Evolutionary conservation across 2,113 vertebrate genomes (phyloP).

Genomic region (Hippocampus guttulatus): DNA sequence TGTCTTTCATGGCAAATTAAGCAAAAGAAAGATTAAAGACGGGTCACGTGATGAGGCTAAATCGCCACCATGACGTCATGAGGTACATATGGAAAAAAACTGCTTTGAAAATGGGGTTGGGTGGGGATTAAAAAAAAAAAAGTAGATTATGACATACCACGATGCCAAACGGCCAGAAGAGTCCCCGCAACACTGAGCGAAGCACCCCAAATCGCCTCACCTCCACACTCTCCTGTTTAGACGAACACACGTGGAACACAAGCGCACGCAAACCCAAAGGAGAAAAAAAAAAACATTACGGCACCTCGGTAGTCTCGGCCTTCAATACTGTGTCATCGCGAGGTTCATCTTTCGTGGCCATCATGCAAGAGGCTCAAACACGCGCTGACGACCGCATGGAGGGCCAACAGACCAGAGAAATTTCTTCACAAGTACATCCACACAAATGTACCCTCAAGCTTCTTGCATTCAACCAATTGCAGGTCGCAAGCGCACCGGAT

Average conservation of each 20-base stretch:
- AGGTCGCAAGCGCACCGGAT: constrained; percentile 18
- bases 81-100: neutral
- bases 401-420: neutral
- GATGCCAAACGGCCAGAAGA: constrained; percentile 69
- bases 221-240: constrained; percentile 39
- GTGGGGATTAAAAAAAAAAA: neutral
- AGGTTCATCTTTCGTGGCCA: constrained; percentile 37
- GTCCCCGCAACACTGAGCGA: constrained; percentile 43
- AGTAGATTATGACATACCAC: constrained; percentile 50
- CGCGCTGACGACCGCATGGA: neutral
- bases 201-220: constrained; percentile 46
- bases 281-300: neutral
- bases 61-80: neutral
- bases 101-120: neutral
- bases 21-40: too few relatives aligned
- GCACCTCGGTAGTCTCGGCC: constrained; percentile 21
- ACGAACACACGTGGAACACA: neutral
- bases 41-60: neutral
- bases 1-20: too few relatives aligned
- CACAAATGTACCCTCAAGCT: constrained; percentile 26
- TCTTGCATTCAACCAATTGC: constrained; percentile 38
- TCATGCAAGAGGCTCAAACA: constrained; percentile 24
- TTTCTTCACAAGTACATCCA: neutral
- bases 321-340: constrained; percentile 21
- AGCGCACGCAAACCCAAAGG: neutral